Percentiles rank a stretch among this genome's conserved stretches.
Evolutionary conservation across 1,140 invertebrate genomes (phyloP).

Genomic region (Stegodyphus dumicola): DNA sequence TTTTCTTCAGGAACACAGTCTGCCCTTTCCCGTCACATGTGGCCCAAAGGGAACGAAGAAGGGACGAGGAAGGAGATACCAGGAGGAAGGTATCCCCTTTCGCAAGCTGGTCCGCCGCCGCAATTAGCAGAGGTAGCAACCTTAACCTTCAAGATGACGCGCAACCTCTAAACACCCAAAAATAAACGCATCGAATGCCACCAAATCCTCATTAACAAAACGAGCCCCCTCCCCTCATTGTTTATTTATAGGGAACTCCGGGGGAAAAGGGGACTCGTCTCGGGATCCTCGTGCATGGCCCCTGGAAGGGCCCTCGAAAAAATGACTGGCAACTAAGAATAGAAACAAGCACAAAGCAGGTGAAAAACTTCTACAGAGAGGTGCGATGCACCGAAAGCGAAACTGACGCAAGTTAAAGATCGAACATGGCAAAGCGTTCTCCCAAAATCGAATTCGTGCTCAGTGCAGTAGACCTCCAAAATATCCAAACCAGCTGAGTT

Average conservation of each 20-base stretch:
- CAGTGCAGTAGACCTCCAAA: no score
- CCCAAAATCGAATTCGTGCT: no score
- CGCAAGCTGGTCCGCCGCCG: background rate
- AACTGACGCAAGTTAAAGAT: no score
- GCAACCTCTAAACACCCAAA: slow-evolving; percentile 30
- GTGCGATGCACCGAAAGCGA: no score
- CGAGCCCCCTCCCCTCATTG: slow-evolving; percentile 29
- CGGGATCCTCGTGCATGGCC: background rate
- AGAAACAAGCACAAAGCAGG: slow-evolving; percentile 24
- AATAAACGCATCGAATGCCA: slow-evolving; percentile 50
- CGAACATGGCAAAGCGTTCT: no score
- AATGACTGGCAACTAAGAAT: slow-evolving; percentile 42
- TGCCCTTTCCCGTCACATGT: background rate
- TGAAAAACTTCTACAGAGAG: slow-evolving; percentile 4
- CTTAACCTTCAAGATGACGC: slow-evolving; percentile 48
- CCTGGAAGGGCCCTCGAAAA: slow-evolving; percentile 9
- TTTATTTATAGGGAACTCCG: slow-evolving; percentile 51
- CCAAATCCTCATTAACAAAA: slow-evolving; percentile 56
- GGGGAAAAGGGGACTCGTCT: background rate
- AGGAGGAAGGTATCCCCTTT: no score
- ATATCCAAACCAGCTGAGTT: no score
- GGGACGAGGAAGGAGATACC: no score
- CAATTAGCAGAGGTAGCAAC: slow-evolving; percentile 6
- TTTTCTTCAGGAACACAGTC: background rate
- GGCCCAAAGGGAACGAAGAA: no score